Conservation (phyloP, 2,888 invertebrate genomes). For the Phortica okadai region DNA sequence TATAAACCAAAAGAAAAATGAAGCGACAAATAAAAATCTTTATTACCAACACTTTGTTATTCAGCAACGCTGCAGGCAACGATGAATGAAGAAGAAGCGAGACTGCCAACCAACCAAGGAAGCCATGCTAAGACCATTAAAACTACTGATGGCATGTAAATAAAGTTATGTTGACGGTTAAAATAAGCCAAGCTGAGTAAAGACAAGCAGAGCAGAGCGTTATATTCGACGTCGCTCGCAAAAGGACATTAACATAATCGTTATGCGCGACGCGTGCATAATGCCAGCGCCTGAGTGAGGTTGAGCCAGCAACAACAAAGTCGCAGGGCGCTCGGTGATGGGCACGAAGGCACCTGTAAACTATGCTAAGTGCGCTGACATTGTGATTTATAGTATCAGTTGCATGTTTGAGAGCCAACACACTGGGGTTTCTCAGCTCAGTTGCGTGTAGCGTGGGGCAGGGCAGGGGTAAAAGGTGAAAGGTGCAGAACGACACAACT, state of each 20-base stretch:
- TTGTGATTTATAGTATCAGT: conserved; percentile 58
- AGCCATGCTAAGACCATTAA: conserved; percentile 59
- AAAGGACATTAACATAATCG: conserved; percentile 67
- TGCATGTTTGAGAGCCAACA: conserved; percentile 18
- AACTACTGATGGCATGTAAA: conserved; percentile 70
- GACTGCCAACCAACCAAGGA: background rate
- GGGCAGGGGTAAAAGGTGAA: background rate
- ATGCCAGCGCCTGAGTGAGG: conserved; percentile 46
- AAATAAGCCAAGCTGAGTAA: conserved; percentile 68
- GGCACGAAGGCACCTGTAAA: conserved; percentile 52
- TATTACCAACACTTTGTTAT: conserved; percentile 66
- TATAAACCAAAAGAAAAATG: conserved; percentile 10
- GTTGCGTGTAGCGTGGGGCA: no score
- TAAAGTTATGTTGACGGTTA: conserved; percentile 56
- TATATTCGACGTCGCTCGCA: conserved; percentile 23
- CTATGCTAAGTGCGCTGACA: conserved; percentile 68
- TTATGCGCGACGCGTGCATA: conserved; percentile 68
- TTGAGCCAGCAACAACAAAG: background rate
- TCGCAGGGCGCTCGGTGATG: background rate
- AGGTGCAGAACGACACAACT: conserved; percentile 5
- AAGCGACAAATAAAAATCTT: conserved; percentile 37
- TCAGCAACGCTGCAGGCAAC: conserved; percentile 33
- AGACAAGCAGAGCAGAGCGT: conserved; percentile 51
- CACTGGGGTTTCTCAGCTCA: conserved; percentile 37
- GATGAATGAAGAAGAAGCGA: background rate